These are phyloP conservation scores for Elaphurus davidianus DNA, from an alignment of 2,113 vertebrate genomes.

Conservation along the genomic window DNA sequence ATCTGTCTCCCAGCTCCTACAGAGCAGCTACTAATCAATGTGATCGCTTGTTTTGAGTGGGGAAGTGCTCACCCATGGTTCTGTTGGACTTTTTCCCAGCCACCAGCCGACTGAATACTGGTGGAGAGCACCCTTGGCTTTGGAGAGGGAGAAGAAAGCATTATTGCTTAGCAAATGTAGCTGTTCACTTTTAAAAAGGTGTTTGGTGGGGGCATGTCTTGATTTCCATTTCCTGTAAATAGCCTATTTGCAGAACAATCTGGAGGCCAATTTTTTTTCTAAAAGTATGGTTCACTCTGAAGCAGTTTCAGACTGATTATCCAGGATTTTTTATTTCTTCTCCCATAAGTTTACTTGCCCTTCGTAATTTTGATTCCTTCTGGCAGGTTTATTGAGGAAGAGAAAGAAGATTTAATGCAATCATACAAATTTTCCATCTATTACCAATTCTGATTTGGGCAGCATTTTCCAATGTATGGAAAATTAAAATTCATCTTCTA, in stretches of 20 bases:
- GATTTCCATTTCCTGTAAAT: constrained; percentile 22
- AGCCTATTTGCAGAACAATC: constrained; percentile 34
- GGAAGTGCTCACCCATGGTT: constrained; percentile 46
- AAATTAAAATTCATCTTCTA: constrained; percentile 2
- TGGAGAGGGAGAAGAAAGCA: background rate
- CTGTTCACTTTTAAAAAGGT: background rate
- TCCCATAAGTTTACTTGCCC: constrained; percentile 21
- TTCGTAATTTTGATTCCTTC: constrained; percentile 10
- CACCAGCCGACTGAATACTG: background rate
- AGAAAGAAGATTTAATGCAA: constrained; percentile 11
- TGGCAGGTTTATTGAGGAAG: background rate
- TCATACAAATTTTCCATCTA: background rate
- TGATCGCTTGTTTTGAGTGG: constrained; percentile 32
- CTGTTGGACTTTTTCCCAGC: constrained; percentile 51
- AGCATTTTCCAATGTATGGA: constrained; percentile 4
- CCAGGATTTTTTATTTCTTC: background rate
- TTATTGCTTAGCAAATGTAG: background rate
- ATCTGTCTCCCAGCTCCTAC: constrained; percentile 60
- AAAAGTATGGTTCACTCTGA: background rate
- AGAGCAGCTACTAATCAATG: constrained; percentile 62
- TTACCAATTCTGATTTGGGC: constrained; percentile 22
- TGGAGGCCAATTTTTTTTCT: constrained; percentile 38
- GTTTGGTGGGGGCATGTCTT: background rate
- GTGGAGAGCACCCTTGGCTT: background rate
- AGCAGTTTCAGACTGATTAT: background rate